phyloP scores from a whole-genome alignment of 2,888 invertebrate genomes.

The Ophion obscuratus region DNA sequence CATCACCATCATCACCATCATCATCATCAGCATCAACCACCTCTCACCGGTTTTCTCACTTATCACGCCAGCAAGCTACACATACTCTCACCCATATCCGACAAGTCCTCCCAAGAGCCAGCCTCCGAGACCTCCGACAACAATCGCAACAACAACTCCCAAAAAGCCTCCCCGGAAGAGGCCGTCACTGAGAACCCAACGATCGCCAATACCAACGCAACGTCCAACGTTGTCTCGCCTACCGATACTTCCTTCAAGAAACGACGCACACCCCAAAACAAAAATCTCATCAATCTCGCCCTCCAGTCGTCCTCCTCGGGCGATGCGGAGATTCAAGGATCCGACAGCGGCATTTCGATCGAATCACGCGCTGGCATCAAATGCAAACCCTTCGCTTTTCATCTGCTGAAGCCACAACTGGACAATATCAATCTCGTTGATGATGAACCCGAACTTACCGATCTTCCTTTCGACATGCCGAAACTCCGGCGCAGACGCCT shows the following conservation, averaged over 20 bases:
- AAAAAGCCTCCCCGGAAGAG: constrained; percentile 91
- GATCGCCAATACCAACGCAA: constrained; percentile 68
- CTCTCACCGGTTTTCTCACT: constrained; percentile 88
- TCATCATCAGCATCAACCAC: constrained; percentile 85
- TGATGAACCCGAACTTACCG: constrained; percentile 88
- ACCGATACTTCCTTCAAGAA: constrained; percentile 84
- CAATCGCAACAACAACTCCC: constrained; percentile 91
- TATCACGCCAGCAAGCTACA: constrained; percentile 92
- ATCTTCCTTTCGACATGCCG: constrained; percentile 96
- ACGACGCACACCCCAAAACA: constrained; percentile 90
- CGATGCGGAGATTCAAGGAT: constrained; percentile 92
- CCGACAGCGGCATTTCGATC: constrained; percentile 95
- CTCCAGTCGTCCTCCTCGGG: constrained; percentile 88
- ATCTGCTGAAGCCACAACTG: constrained; percentile 85
- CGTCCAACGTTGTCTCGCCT: constrained; percentile 76
- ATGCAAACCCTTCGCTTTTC: constrained; percentile 87
- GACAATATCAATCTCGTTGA: constrained; percentile 83
- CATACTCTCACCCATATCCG: constrained; percentile 94
- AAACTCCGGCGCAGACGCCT: constrained; percentile 90
- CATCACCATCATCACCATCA: constrained; percentile 86
- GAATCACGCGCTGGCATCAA: constrained; percentile 93
- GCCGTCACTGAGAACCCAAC: constrained; percentile 82
- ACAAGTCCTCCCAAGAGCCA: constrained; percentile 95
- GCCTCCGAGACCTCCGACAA: constrained; percentile 93
- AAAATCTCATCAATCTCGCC: constrained; percentile 89